Percentiles rank a stretch among this genome's conserved stretches.
These are phyloP conservation scores for Drosophila parthenogenetica DNA, from an alignment of 2,888 invertebrate species.

Conservation along the genomic window DNA sequence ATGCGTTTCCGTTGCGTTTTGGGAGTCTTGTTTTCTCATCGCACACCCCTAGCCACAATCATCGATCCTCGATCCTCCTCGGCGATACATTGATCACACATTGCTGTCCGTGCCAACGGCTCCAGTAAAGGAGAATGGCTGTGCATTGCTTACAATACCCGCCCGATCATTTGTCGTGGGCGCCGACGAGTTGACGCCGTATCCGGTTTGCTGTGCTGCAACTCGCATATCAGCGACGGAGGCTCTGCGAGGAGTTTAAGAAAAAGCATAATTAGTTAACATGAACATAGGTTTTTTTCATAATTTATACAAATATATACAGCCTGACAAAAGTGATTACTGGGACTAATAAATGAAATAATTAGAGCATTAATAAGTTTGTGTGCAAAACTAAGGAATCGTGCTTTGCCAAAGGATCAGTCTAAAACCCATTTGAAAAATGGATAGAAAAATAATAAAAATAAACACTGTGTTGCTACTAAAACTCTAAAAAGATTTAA, in stretches of 20 bases:
- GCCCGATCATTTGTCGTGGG: conserved; percentile 88
- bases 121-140: conserved; percentile 91
- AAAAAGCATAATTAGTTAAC: conserved; percentile 13
- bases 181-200: conserved; percentile 66
- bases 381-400: conserved; percentile 17
- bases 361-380: conserved; percentile 19
- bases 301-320: background rate
- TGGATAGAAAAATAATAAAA: conserved; percentile 10
- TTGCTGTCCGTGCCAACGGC: conserved; percentile 89
- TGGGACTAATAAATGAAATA: background rate
- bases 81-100: conserved; percentile 86
- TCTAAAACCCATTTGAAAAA: conserved; percentile 4
- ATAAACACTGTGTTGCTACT: background rate
- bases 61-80: conserved; percentile 30
- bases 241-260: conserved; percentile 86
- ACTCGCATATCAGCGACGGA: conserved; percentile 92
- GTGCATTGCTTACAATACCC: conserved; percentile 92
- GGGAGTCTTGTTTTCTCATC: conserved; percentile 78
- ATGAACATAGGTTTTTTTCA: background rate
- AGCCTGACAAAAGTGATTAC: no score
- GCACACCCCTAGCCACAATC: conserved; percentile 52
- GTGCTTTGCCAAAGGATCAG: conserved; percentile 33
- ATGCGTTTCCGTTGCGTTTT: conserved; percentile 63
- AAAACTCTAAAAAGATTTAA: conserved; percentile 1
- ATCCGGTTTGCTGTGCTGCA: conserved; percentile 84